Conservation (phyloP, 35 echinoderm and acorn worm species). For the Hemicentrotus pulcherrimus region DNA sequence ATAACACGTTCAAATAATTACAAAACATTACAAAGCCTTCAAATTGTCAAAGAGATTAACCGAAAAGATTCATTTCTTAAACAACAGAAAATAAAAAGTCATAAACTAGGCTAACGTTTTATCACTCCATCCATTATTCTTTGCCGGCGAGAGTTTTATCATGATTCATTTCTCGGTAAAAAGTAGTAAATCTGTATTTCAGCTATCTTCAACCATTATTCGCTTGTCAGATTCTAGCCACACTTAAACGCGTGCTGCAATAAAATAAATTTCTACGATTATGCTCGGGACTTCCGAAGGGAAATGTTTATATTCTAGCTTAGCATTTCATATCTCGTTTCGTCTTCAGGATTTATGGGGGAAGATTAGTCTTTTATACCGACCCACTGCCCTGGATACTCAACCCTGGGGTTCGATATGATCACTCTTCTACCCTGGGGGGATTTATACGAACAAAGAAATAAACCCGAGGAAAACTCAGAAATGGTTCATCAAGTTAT, state of each 20-base stretch:
- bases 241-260: background rate
- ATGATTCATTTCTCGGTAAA: background rate
- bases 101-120: background rate
- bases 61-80: too few species aligned
- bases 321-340: background rate
- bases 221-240: background rate
- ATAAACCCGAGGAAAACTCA: background rate
- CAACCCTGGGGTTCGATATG: background rate
- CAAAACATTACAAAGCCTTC: too few species aligned
- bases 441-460: background rate
- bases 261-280: background rate
- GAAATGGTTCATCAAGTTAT: background rate
- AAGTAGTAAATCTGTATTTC: background rate
- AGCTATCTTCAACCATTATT: background rate
- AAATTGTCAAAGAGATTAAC: too few species aligned
- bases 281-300: background rate
- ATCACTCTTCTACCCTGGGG: background rate
- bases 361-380: background rate
- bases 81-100: background rate
- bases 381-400: background rate
- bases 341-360: background rate
- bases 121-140: background rate
- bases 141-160: background rate
- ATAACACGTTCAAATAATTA: too few species aligned
- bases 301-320: background rate